Evolutionary conservation across 2,113 vertebrate genomes (phyloP).

Genomic region (Hemibagrus wyckioides): DNA sequence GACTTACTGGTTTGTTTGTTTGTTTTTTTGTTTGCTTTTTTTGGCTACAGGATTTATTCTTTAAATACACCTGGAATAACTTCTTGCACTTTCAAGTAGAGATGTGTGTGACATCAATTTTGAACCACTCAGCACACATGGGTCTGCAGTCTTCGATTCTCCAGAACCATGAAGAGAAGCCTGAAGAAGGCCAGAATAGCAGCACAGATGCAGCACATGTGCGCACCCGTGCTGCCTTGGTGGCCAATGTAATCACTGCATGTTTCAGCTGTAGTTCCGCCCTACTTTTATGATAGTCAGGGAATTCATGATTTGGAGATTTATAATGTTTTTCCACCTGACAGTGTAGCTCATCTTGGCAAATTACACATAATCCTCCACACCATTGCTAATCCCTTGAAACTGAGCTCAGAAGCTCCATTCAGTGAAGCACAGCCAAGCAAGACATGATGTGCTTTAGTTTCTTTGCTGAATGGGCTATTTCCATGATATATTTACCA

Average conservation of each 20-base stretch:
- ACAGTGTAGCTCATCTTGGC: background rate
- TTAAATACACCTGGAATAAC: conserved; percentile 98
- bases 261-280: background rate
- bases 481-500: background rate
- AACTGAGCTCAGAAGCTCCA: background rate
- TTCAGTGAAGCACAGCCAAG: background rate
- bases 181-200: conserved; percentile 50
- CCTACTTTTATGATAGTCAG: background rate
- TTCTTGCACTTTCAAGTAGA: conserved; percentile 99
- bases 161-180: conserved; percentile 65
- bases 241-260: conserved; percentile 81
- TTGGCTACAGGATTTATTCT: conserved; percentile 88
- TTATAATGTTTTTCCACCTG: background rate
- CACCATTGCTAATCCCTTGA: background rate
- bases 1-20: background rate
- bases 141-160: conserved; percentile 61
- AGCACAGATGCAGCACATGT: conserved; percentile 42
- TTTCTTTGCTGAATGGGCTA: background rate
- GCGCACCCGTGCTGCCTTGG: conserved; percentile 75
- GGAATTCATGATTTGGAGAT: background rate
- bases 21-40: background rate
- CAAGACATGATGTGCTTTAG: background rate
- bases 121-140: conserved; percentile 80
- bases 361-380: background rate
- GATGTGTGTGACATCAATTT: conserved; percentile 87